Base-by-base conservation (phyloP, 2,888 invertebrate genomes). In the Drosophila lutescens region DNA sequence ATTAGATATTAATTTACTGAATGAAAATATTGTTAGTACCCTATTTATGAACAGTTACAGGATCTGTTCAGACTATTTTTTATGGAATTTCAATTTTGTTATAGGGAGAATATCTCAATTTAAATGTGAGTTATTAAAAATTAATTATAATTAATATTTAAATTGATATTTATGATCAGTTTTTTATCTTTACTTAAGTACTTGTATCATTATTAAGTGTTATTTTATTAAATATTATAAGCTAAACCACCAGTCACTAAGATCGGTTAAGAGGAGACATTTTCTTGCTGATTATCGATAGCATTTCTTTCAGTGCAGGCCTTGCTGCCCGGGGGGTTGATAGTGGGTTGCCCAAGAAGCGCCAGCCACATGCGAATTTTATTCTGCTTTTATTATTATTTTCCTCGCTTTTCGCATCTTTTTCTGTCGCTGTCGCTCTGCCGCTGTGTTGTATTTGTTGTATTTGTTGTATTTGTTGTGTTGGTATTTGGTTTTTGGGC, bases 401-500 rank as follows among this genome's bases (percentile, higher is more conserved):
- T 55, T 56, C 20, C 60, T 38, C 56, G 32, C 38, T 59, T 56
- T 55, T 56, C 34, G 56, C 56, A 40, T 38, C 34, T 57, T 61
- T 61, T 40, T 32, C 26, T 17, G n/a, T n/a, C 34, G 32, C 17
- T 17, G n/a, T 17, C 34, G 32, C 17, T 38, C 17, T 17, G n/a
- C n/a, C 34, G 32, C n/a, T 53, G 26, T 49, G 10, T 41, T 41
- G 23, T 12, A 36, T 44, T 30, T 20, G 20, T 20, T 20, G 20
- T 20, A 20, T 20, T 20, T 49, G 10, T 41, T 41, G 23, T 12
- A 36, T 46, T 36, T 54, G 20, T 23, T 20, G 32, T 62, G 57
- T 57, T 65, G 47, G 38, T 38, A 57, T 65, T 74, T 65, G 47
- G 43, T 38, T 54, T 65, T 74, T 76, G 67, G 67, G 76, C 67